phyloP scores from a whole-genome alignment of 2,113 vertebrate species.

The Mastomys coucha region DNA sequence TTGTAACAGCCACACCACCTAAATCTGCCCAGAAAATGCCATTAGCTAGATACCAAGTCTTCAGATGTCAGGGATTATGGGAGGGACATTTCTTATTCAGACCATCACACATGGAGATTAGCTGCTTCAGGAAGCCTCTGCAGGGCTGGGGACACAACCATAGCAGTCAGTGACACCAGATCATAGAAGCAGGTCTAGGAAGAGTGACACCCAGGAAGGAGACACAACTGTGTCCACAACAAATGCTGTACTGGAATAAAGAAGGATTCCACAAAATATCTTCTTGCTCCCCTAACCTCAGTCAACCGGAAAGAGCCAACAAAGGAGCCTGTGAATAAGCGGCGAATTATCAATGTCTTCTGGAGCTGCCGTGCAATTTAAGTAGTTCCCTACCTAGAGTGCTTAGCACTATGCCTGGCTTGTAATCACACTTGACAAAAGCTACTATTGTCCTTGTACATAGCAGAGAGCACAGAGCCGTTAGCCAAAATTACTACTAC shows the following conservation, averaged over 20 bases:
- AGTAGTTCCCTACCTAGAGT: neutral
- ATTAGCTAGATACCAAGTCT: neutral
- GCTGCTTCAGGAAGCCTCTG: neutral
- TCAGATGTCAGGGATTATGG: neutral
- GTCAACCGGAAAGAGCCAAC: neutral
- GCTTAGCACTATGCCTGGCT: neutral
- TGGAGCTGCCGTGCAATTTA: neutral
- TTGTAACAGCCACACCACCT: neutral
- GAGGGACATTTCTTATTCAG: neutral
- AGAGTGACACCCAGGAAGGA: neutral
- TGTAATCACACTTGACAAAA: neutral
- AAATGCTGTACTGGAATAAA: rapidly evolving
- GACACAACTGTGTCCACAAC: neutral
- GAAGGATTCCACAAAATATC: neutral
- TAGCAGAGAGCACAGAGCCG: neutral
- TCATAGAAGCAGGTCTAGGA: neutral
- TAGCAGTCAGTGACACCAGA: neutral
- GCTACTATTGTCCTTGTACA: neutral
- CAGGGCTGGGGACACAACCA: neutral
- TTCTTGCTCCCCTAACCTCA: neutral
- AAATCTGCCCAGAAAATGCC: neutral
- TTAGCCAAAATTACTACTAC: too few relatives aligned
- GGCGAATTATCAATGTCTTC: neutral
- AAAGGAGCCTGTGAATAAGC: neutral
- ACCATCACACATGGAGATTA: neutral